Conservation (phyloP, 2,888 invertebrate species). For the Apotomis capreana region DNA sequence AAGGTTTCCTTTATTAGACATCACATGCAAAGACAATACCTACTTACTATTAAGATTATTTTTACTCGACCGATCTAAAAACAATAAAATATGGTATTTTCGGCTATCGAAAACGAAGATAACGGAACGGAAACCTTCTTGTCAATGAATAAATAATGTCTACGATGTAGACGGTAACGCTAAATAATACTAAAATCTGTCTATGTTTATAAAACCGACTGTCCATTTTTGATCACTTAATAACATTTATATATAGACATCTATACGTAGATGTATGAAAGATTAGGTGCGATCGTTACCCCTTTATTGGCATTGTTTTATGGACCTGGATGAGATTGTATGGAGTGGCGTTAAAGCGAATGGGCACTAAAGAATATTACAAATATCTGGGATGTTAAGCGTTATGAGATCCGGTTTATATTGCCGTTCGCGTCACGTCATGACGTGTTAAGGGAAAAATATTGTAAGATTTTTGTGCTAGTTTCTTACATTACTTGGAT, state of each 20-base stretch:
- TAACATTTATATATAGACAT: neutral
- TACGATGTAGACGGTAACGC: too few species aligned
- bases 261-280: neutral
- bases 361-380: slow-evolving; percentile 41
- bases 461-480: neutral
- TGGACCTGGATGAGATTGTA: slow-evolving; percentile 35
- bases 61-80: too few species aligned
- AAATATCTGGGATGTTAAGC: slow-evolving; percentile 32
- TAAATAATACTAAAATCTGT: neutral
- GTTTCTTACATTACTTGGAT: neutral
- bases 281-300: slow-evolving; percentile 14
- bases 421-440: neutral
- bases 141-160: too few species aligned
- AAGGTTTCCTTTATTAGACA: too few species aligned
- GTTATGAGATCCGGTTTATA: slow-evolving; percentile 19
- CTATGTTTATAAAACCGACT: neutral
- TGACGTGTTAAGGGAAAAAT: neutral
- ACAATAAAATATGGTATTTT: too few species aligned
- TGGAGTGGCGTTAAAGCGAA: slow-evolving; percentile 32
- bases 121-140: too few species aligned
- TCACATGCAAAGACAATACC: too few species aligned
- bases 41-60: too few species aligned
- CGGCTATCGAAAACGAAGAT: too few species aligned
- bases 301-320: slow-evolving; percentile 34
- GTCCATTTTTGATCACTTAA: neutral